Base-by-base conservation (phyloP, 2,113 vertebrate genomes). In the Microcebus jonahi region DNA sequence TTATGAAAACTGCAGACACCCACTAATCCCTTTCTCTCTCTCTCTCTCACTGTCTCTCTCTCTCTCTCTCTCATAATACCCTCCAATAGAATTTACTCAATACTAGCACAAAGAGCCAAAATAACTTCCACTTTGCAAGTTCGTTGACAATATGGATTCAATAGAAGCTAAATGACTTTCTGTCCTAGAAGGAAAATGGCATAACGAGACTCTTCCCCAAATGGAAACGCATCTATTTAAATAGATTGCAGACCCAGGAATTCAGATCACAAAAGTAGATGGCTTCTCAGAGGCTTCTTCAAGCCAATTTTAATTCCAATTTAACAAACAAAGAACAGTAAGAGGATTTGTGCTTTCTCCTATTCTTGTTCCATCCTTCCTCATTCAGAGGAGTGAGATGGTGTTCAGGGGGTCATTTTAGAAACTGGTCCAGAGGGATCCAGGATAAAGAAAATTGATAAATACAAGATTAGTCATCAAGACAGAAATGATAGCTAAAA, bases 1-100 rank as follows among this genome's bases (percentile, higher is more conserved):
- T 97, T 67, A 93, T 61, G 55, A 91, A 97, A 93, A 68, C 48
- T 48, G 29, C 55, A 94, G 77, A 48, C 8, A 61, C 55, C 10
- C 63, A 36, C 65, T 77, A 59, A 94, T 92, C 50, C 4, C 39
- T 70, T 55, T 68, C 63, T 36, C n/a, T 68, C 36, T 29, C 92
- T 25, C 31, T 61, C 53, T 48, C 11, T 48, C 21, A 50, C 39
- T 12, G 71, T 81, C 50, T 55, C 73, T 76, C 55, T 68, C 57
- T 36, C n/a, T 68, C 53, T 12, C 80, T 0, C 18, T 77, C 31
- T 83, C 70, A 39, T 42, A 82, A 68, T 27, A 92, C 21, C 50
- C 93, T 82, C 59, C 68, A 45, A 31, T 15, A 48, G 68, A 71
- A 88, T 42, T 65, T 45, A 65, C 10, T 65, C 8, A 73, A 48